Conservation (phyloP, 2,797 vertebrate genomes). For the Molossus molossus region DNA sequence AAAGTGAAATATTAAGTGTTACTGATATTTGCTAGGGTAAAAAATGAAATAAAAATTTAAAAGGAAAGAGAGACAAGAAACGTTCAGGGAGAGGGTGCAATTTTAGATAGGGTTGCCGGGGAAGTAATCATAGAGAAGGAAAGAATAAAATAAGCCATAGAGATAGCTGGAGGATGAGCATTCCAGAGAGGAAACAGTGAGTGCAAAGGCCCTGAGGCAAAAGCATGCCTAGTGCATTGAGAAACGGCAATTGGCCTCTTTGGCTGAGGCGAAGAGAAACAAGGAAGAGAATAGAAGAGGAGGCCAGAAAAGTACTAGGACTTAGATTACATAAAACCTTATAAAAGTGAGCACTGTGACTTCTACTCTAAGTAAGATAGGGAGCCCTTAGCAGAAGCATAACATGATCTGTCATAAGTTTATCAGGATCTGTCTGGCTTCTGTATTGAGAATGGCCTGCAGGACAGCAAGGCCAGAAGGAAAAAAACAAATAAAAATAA, state of each 20-base stretch:
- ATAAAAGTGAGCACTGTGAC: neutral
- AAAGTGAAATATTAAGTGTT: neutral
- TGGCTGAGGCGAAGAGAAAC: neutral
- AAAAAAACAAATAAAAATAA: neutral
- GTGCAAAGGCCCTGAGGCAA: neutral
- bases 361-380: neutral
- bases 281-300: neutral
- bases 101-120: neutral
- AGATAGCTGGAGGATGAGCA: neutral
- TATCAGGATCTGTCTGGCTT: conserved; percentile 9
- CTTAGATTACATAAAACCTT: neutral
- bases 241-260: neutral
- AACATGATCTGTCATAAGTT: neutral
- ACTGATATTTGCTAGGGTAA: neutral
- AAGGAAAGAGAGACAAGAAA: neutral
- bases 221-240: neutral
- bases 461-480: neutral
- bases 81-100: neutral
- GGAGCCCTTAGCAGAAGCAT: neutral
- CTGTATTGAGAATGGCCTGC: neutral
- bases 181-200: neutral
- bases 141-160: neutral
- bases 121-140: neutral
- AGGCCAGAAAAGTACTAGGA: neutral
- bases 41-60: neutral